Percentiles rank a stretch among this genome's conserved stretches.
Evolutionary conservation across 2,888 invertebrate species (phyloP).

Genomic region (Drosophila cognata): DNA sequence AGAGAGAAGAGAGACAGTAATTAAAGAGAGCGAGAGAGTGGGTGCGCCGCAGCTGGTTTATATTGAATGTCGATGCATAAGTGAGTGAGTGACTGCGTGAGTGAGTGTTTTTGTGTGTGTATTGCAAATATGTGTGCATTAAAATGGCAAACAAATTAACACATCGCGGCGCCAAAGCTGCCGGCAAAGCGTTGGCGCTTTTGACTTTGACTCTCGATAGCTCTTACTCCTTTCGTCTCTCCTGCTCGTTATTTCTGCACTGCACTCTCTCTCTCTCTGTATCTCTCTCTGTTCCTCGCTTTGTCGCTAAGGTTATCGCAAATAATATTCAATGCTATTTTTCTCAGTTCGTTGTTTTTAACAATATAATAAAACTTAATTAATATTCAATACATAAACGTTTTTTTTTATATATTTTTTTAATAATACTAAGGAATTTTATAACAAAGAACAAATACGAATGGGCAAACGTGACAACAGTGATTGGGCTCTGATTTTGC

Average conservation of each 20-base stretch:
- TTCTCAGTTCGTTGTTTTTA: slow-evolving; percentile 42
- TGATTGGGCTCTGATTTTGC: not conserved
- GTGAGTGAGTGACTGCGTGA: slow-evolving; percentile 1
- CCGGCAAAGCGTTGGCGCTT: slow-evolving; percentile 43
- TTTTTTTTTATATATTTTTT: slow-evolving; percentile 13
- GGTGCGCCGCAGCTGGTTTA: slow-evolving; percentile 41
- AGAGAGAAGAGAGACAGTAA: not conserved
- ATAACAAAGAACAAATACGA: slow-evolving; percentile 20
- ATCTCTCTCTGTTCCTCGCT: slow-evolving; percentile 12
- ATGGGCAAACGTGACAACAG: not conserved
- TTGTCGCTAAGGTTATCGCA: slow-evolving; percentile 68
- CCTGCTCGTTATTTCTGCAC: slow-evolving; percentile 5
- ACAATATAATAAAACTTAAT: slow-evolving; percentile 44
- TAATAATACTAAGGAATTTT: slow-evolving; percentile 41
- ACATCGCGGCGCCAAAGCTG: slow-evolving; percentile 66
- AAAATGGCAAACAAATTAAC: slow-evolving; percentile 75
- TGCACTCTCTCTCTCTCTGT: slow-evolving; percentile 4
- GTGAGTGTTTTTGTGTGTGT: not conserved
- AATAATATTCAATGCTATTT: slow-evolving; percentile 55
- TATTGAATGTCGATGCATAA: slow-evolving; percentile 13
- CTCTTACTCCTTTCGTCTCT: slow-evolving; percentile 9
- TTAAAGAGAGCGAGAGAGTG: slow-evolving; percentile 23
- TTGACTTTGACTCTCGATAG: slow-evolving; percentile 31
- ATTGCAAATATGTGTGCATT: slow-evolving; percentile 28
- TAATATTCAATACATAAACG: slow-evolving; percentile 6